A percentile compares a stretch with the other conserved stretches of the same genome.
phyloP scores from a whole-genome alignment of 2,797 vertebrate genomes.

The Agapornis canus region DNA sequence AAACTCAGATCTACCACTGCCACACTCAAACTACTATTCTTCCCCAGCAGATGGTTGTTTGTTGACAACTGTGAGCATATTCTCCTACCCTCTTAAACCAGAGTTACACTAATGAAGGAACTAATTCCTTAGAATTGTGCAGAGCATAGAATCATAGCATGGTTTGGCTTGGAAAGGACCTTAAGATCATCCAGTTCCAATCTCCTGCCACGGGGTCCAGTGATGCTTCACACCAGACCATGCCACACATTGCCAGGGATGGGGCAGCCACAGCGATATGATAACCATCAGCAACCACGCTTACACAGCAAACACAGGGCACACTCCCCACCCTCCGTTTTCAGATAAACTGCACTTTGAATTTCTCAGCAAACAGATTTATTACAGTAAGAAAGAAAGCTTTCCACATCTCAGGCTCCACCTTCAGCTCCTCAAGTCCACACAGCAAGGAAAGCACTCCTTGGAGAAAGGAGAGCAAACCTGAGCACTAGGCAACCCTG shows the following conservation, averaged over 20 bases:
- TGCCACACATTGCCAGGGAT: not conserved
- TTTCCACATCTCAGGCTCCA: not conserved
- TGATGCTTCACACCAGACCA: not conserved
- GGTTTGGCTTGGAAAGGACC: not conserved
- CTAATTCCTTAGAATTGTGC: not conserved
- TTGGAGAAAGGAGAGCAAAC: not conserved
- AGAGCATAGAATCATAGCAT: not conserved
- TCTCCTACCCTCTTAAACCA: not conserved
- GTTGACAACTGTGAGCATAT: not conserved
- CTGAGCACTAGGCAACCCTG: not conserved
- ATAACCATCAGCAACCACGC: not conserved
- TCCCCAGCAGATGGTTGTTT: not conserved
- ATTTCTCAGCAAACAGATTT: not conserved
- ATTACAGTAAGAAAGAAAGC: not conserved
- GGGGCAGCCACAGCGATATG: not conserved
- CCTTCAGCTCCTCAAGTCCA: not conserved
- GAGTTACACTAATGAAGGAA: not conserved
- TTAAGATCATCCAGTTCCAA: not conserved
- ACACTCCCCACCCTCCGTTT: rapidly evolving
- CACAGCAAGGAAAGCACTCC: not conserved
- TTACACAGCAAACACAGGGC: not conserved
- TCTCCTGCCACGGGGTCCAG: not conserved
- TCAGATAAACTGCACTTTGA: not conserved
- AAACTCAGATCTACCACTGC: not conserved
- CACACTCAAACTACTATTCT: not conserved